Conservation (phyloP, 2,113 vertebrate species). For the Cyanoramphus novaezelandiae region DNA sequence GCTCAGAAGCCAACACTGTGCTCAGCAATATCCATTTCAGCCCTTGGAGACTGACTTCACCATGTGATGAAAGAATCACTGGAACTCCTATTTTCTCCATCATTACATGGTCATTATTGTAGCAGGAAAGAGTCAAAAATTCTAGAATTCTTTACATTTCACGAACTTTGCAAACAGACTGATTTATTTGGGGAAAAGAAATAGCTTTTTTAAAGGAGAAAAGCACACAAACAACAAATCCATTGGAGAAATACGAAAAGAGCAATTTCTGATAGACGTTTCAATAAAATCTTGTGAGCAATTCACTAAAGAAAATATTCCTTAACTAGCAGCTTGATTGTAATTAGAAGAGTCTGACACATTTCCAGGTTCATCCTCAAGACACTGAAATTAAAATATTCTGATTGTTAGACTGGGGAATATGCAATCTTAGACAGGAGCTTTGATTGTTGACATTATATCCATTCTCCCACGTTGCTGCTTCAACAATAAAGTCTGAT, state of each 20-base stretch:
- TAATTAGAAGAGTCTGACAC: neutral
- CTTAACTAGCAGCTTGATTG: neutral
- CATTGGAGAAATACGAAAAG: neutral
- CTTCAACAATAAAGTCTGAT: neutral
- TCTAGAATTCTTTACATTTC: neutral
- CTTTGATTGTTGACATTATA: neutral
- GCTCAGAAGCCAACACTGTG: neutral
- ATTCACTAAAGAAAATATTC: neutral
- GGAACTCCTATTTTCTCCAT: neutral
- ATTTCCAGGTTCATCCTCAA: neutral
- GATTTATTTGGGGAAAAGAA: neutral
- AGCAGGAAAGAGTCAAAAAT: neutral
- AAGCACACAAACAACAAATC: neutral
- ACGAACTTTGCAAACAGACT: neutral
- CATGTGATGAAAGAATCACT: neutral
- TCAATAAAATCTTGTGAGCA: neutral
- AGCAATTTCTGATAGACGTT: neutral
- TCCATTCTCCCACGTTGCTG: fast-evolving
- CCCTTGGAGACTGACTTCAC: neutral
- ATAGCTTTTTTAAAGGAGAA: neutral
- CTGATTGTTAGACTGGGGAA: neutral
- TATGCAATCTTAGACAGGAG: fast-evolving
- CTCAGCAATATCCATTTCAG: neutral
- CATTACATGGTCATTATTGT: neutral
- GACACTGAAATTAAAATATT: neutral